Conservation (phyloP, 2,797 vertebrate species). For the Distichodus sexfasciatus region DNA sequence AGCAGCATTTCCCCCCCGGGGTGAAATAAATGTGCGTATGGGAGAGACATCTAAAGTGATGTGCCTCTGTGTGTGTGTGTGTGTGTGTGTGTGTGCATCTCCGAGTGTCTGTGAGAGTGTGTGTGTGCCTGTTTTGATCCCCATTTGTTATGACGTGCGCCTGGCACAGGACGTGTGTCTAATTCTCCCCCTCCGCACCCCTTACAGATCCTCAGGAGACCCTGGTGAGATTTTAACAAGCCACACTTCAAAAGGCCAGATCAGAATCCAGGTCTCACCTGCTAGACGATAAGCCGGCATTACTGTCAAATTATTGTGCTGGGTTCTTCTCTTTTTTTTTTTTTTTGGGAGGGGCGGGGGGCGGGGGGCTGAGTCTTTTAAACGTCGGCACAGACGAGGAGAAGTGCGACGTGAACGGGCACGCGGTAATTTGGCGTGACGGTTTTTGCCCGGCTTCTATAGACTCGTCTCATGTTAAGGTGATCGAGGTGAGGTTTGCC, state of each 20-base stretch:
- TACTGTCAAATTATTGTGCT: neutral
- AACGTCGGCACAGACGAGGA: too few species aligned
- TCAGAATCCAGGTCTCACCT: neutral
- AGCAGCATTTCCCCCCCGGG: neutral
- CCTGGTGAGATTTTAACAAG: neutral
- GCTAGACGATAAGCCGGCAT: neutral
- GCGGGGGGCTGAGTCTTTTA: too few species aligned
- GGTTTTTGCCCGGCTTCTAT: too few species aligned
- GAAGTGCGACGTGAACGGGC: too few species aligned
- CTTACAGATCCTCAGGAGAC: conserved; percentile 7
- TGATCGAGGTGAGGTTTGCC: too few species aligned
- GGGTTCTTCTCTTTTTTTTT: neutral
- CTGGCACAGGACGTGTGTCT: neutral
- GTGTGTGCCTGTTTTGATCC: neutral
- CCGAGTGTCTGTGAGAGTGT: too few species aligned
- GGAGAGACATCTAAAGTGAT: neutral
- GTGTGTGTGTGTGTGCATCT: neutral
- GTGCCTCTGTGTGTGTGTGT: neutral
- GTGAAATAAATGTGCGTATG: conserved; percentile 13
- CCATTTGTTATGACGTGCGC: neutral
- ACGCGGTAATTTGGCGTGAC: neutral
- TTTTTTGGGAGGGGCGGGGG: too few species aligned
- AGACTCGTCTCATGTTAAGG: too few species aligned
- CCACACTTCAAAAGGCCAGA: neutral
- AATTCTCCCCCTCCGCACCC: too few species aligned